Base-by-base conservation (phyloP, 2,888 invertebrate species). In the Eupithecia vulgata region DNA sequence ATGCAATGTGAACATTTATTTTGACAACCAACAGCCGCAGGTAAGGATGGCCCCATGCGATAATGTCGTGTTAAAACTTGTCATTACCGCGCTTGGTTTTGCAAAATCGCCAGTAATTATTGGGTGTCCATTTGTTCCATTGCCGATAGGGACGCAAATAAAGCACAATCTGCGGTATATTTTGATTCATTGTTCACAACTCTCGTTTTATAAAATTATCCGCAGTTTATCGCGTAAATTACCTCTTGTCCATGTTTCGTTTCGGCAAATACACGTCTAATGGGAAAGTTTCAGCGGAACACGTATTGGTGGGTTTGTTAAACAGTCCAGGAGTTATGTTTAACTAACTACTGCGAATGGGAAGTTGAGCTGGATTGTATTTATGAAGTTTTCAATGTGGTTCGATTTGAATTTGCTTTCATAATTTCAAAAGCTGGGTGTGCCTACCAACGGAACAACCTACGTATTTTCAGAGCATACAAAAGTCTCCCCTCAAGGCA, bases 31-130 rank as follows among this genome's bases (percentile, higher is more conserved):
- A 71, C 64, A 68, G 76, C 79, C 75, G 70, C 76, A 62, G 73
- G 80, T 80, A 59, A 10, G 0, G 62, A 37, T 12, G 15, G 66
- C 67, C 68, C 76, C 79, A 76, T 74, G 69, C 78, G 84, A 86
- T 88, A 88, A 84, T 83, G 82, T 76, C 80, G 82, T 80, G 83
- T 85, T 83, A 79, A 81, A 83, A 83, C 82, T 84, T 85, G 85
- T 85, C 83, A 82, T 81, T 81, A 80, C 72, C 25, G 76, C 77
- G 81, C 78, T 82, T 82, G 83, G 78, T 82, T 81, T 83, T 80
- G 79, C 79, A 78, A 79, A 83, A 83, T 82, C 73, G 77, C 80
- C 75, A 79, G 80, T 80, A 82, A 86, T 86, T 83, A 82, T 81
- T 78, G 80, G 72, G 57, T 70, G 71, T 81, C 80, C 72, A 80